Percentiles rank a stretch among this genome's conserved stretches.
Evolutionary conservation across 1,140 invertebrate genomes (phyloP).

Genomic region (Drosophila tropicalis): DNA sequence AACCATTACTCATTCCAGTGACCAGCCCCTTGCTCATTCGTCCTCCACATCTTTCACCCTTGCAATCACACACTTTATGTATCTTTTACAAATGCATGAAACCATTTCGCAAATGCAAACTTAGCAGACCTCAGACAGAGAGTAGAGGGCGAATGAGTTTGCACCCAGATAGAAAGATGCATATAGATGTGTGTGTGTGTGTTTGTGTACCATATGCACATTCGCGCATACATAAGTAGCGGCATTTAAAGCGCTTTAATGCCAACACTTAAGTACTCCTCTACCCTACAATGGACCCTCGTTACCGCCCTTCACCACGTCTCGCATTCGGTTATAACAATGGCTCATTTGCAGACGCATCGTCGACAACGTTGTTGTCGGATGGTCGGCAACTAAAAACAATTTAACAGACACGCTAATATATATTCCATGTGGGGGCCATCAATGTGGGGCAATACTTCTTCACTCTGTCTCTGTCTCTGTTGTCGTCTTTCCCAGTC

Average conservation of each 20-base stretch:
- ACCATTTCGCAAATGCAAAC: slow-evolving; percentile 62
- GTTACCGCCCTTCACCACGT: background rate
- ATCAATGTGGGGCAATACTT: slow-evolving; percentile 18
- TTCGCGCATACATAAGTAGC: slow-evolving; percentile 27
- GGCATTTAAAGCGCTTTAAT: slow-evolving; percentile 68
- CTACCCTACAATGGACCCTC: too few species aligned
- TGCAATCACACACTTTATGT: background rate
- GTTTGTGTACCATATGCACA: slow-evolving; percentile 10
- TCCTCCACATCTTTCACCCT: slow-evolving; percentile 6
- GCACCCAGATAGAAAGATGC: slow-evolving; percentile 28
- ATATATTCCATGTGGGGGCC: slow-evolving; percentile 55
- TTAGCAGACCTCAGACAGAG: slow-evolving; percentile 19
- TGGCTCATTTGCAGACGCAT: slow-evolving; percentile 76
- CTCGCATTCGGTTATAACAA: slow-evolving; percentile 41
- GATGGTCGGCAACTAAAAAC: slow-evolving; percentile 62
- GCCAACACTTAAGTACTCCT: slow-evolving; percentile 43
- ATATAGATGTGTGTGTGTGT: too few species aligned
- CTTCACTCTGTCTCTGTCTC: slow-evolving; percentile 11
- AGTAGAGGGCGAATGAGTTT: background rate
- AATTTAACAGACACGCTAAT: slow-evolving; percentile 73
- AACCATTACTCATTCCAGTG: slow-evolving; percentile 2
- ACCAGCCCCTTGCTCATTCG: too few species aligned
- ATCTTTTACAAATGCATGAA: slow-evolving; percentile 38
- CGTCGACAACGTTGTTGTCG: slow-evolving; percentile 10
- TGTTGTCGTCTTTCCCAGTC: background rate